phyloP scores from a whole-genome alignment of 2,797 vertebrate genomes.

The Calcarius lapponicus region DNA sequence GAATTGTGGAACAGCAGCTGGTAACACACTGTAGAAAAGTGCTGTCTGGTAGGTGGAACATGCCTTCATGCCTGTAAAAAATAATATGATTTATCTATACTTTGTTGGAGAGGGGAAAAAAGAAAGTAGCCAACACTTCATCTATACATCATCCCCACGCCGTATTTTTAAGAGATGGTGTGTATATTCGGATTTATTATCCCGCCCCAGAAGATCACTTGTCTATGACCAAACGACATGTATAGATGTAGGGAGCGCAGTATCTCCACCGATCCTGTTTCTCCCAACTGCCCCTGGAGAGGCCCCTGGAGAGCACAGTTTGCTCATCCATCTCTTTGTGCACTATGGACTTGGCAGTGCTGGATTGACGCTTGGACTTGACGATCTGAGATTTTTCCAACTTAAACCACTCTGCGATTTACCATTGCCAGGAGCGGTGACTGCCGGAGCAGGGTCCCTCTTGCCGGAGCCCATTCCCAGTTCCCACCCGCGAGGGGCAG shows the following conservation, averaged over 20 bases:
- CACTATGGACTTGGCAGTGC: background rate
- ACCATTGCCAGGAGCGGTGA: background rate
- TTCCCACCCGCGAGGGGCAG: background rate
- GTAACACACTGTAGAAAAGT: background rate
- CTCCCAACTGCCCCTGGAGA: background rate
- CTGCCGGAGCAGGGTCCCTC: background rate
- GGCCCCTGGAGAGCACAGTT: background rate
- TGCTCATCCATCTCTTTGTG: background rate
- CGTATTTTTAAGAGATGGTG: background rate
- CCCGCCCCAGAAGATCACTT: background rate
- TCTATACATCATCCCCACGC: background rate
- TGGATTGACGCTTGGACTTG: background rate
- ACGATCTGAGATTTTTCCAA: background rate
- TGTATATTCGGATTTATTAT: background rate
- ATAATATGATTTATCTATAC: background rate
- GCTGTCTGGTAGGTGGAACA: background rate
- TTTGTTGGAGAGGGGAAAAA: background rate
- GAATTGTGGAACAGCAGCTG: background rate
- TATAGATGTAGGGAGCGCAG: fast-evolving
- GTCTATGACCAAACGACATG: fast-evolving
- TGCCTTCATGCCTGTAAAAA: background rate
- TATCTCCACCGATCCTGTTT: background rate
- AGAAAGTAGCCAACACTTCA: background rate
- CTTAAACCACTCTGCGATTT: background rate
- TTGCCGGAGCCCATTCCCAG: background rate